Evolutionary conservation across 2,797 vertebrate genomes (phyloP), one percentile per base, ranked within the genome.

Genomic region (Syngnathus acus): DNA sequence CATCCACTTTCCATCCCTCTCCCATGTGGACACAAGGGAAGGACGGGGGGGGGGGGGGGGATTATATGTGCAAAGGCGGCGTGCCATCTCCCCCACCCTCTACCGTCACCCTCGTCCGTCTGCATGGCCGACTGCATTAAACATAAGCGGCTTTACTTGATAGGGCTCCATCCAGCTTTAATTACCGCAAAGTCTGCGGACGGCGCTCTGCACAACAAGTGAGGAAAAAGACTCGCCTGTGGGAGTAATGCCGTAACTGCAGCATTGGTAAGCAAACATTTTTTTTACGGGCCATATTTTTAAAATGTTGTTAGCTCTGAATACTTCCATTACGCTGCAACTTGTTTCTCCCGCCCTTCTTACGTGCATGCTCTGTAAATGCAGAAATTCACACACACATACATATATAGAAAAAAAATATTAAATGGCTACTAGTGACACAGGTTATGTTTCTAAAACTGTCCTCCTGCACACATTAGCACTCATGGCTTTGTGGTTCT

Each of bases 101-200:
- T 26, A 72, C 83, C 74, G 13, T 1, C 13, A n/a, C 14, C 11
- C 6, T 62, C 11, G 6, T 62, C 21, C 75, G 81, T 81, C 79
- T 82, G 83, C 86, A 84, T 84, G 86, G 85, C 84, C 90, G 89
- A 87, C 88, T 89, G 88, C 85, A 89, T 90, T 90, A 90, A 89
- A 84, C 85, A 85, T 92, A 91, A 92, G 90, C 88, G 82, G 90
- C 89, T 91, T 91, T 91, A 80, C 87, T 88, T 91, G 89, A 91
- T 90, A 88, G 88, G 80, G 81, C 78, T 88, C 84, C 72, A 87
- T 91, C 88, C 87, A 84, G 88, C 87, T 90, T 90, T 92, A 90
- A 91, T 91, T 91, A 90, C 88, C 83, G 79, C 72, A 89, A 87
- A 88, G 87, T 84, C 82, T 65, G 73, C 14, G 86, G 83, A 86